These are phyloP conservation scores for Helicorthomorpha holstii DNA, from an alignment of 1,140 invertebrate species.

Conservation along the genomic window DNA sequence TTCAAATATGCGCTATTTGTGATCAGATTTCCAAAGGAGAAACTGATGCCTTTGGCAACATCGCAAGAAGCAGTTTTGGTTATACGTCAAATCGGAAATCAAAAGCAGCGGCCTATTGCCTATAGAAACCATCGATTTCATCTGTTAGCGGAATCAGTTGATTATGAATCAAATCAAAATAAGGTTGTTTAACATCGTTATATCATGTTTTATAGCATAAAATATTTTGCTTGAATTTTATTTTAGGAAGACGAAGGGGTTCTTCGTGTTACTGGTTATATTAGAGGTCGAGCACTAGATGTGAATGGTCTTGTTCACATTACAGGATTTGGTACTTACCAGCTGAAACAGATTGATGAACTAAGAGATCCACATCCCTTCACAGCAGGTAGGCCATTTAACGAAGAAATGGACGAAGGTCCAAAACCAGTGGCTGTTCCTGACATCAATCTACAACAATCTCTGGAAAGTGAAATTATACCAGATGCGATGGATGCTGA, in stretches of 20 bases:
- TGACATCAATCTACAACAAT: slow-evolving; percentile 35
- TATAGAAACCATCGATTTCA: slow-evolving; percentile 61
- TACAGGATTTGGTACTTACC: slow-evolving; percentile 78
- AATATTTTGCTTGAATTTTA: not conserved
- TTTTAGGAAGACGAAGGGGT: slow-evolving; percentile 37
- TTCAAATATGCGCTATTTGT: slow-evolving; percentile 50
- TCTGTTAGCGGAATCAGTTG: slow-evolving; percentile 57
- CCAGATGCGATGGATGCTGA: slow-evolving; percentile 85
- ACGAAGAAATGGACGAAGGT: slow-evolving; percentile 14
- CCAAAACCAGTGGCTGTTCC: slow-evolving; percentile 21
- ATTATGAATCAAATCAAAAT: slow-evolving; percentile 38
- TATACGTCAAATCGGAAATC: slow-evolving; percentile 56
- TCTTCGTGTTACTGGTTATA: slow-evolving; percentile 66
- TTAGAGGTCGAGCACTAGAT: slow-evolving; percentile 58
- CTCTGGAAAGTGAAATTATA: slow-evolving; percentile 56
- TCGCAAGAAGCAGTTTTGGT: slow-evolving; percentile 56
- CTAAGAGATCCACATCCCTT: slow-evolving; percentile 53
- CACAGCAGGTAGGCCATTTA: no score
- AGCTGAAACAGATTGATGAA: slow-evolving; percentile 64
- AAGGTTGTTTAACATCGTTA: slow-evolving; percentile 8
- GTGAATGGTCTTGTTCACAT: slow-evolving; percentile 80
- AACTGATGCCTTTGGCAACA: slow-evolving; percentile 57
- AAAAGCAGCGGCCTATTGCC: slow-evolving; percentile 53
- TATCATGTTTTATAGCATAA: not conserved
- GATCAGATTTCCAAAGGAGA: slow-evolving; percentile 67